Percentiles rank a stretch among this genome's conserved stretches.
Evolutionary conservation across 2,113 vertebrate genomes (phyloP).

Genomic region (Aptenodytes forsteri): DNA sequence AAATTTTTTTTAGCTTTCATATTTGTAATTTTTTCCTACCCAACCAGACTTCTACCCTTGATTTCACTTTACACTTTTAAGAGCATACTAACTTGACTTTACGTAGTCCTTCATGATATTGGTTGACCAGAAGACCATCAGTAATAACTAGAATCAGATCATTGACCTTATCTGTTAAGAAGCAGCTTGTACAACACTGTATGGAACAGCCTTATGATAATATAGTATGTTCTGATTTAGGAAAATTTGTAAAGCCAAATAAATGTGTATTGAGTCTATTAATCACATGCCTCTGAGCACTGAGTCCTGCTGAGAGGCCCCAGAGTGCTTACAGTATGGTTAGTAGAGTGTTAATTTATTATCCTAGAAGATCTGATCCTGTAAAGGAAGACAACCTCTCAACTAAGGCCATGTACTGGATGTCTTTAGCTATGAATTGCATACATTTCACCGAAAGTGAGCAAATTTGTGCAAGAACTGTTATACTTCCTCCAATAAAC

Average conservation of each 20-base stretch:
- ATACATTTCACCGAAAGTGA: neutral
- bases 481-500: neutral
- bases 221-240: neutral
- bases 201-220: neutral
- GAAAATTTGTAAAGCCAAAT: neutral
- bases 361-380: neutral
- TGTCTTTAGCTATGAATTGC: neutral
- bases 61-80: neutral
- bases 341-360: neutral
- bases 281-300: neutral
- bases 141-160: neutral
- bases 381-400: neutral
- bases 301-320: neutral
- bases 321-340: neutral
- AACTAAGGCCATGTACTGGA: neutral
- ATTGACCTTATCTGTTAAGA: neutral
- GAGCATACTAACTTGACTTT: neutral
- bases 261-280: neutral
- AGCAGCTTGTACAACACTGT: neutral
- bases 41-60: neutral
- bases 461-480: neutral
- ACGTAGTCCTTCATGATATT: neutral
- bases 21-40: neutral
- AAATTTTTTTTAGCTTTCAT: neutral
- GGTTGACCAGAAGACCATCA: neutral